phyloP scores from a whole-genome alignment of 1,140 invertebrate species.

The Acyrthosiphon pisum region DNA sequence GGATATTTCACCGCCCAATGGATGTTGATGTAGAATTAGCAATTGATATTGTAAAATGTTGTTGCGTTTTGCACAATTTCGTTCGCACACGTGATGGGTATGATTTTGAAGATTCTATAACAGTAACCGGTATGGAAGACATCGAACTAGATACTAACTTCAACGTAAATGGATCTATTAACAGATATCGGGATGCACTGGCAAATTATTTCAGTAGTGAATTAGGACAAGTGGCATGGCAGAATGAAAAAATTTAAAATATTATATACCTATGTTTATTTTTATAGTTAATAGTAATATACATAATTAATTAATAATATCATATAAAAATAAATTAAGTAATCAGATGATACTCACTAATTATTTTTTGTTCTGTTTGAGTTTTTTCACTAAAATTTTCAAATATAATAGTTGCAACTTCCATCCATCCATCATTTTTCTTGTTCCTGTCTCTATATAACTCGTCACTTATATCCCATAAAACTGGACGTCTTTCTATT shows the following conservation, averaged over 20 bases:
- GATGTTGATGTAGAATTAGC: too few relatives aligned
- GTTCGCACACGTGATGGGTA: too few relatives aligned
- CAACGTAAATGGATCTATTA: conserved; percentile 5
- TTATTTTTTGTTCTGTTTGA: conserved; percentile 46
- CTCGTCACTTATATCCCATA: conserved; percentile 59
- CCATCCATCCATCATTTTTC: conserved; percentile 60
- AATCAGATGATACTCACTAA: conserved; percentile 42
- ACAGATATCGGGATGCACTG: conserved; percentile 42
- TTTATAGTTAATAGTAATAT: conserved; percentile 30
- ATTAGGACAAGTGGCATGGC: conserved; percentile 40
- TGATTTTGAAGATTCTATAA: too few relatives aligned
- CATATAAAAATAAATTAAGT: conserved; percentile 35
- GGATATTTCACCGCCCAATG: too few relatives aligned
- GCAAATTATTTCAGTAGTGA: conserved; percentile 45
- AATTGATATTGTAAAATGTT: too few relatives aligned
- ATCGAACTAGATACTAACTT: conserved; percentile 9
- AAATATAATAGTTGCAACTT: conserved; percentile 23
- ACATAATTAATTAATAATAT: conserved; percentile 39
- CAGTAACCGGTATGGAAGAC: too few relatives aligned
- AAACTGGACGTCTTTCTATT: conserved; percentile 8
- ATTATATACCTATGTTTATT: not conserved
- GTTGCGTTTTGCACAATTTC: too few relatives aligned
- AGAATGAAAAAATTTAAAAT: conserved; percentile 48
- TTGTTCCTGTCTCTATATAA: conserved; percentile 64
- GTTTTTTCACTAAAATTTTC: conserved; percentile 35